A percentile compares a stretch with the other conserved stretches of the same genome.
These are phyloP conservation scores for Plagodis dolabraria DNA, from an alignment of 2,888 invertebrate genomes.

Conservation along the genomic window DNA sequence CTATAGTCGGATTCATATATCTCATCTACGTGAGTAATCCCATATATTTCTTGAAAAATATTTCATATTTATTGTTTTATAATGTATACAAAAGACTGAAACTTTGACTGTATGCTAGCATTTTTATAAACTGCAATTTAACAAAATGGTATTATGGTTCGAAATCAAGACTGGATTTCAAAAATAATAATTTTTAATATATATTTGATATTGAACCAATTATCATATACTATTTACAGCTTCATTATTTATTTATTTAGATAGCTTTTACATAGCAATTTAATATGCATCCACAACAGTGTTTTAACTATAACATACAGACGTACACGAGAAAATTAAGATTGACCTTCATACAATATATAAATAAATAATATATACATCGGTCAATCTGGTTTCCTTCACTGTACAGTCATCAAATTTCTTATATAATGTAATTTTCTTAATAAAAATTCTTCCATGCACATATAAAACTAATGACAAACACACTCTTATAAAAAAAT, in stretches of 20 bases:
- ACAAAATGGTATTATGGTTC: slow-evolving; percentile 22
- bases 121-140: slow-evolving; percentile 18
- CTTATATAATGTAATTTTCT: slow-evolving; percentile 55
- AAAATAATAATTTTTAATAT: not conserved
- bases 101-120: slow-evolving; percentile 20
- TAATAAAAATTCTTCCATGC: slow-evolving; percentile 78
- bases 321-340: slow-evolving; percentile 50
- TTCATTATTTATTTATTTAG: slow-evolving; percentile 45
- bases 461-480: slow-evolving; percentile 83
- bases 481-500: slow-evolving; percentile 74
- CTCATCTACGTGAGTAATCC: no score
- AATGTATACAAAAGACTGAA: slow-evolving; percentile 13
- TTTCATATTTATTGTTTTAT: no score
- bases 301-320: slow-evolving; percentile 56
- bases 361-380: slow-evolving; percentile 6
- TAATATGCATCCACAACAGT: slow-evolving; percentile 61
- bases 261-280: slow-evolving; percentile 47
- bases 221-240: slow-evolving; percentile 31
- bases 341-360: slow-evolving; percentile 28
- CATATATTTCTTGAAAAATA: not conserved
- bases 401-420: slow-evolving; percentile 56
- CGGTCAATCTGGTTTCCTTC: slow-evolving; percentile 54
- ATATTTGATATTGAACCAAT: slow-evolving; percentile 26
- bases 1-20: no score
- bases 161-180: slow-evolving; percentile 15